Conservation (phyloP, 2,888 invertebrate species). For the Elgonia sp. region DNA sequence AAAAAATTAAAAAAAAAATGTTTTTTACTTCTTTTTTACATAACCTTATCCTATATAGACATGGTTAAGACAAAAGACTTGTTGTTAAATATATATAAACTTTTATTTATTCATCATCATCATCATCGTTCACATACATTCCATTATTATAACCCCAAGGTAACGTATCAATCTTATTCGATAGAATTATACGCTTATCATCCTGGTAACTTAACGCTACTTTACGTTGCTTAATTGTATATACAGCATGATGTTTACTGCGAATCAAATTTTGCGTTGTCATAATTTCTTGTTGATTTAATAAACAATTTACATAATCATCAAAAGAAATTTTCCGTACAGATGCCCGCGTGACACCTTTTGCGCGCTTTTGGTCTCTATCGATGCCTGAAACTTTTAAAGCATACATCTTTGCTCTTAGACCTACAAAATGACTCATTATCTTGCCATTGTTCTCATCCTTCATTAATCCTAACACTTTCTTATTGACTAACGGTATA, state of each 20-base stretch:
- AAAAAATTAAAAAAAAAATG: too few species aligned
- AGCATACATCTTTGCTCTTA: slow-evolving; percentile 72
- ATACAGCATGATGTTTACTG: slow-evolving; percentile 37
- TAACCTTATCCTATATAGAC: too few species aligned
- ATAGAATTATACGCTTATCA: slow-evolving; percentile 21
- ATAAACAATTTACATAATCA: slow-evolving; percentile 64
- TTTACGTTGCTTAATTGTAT: too few species aligned
- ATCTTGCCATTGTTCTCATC: slow-evolving; percentile 81
- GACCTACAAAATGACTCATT: slow-evolving; percentile 80
- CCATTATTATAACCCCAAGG: too few species aligned
- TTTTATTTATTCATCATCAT: slow-evolving; percentile 29
- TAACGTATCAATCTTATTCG: too few species aligned
- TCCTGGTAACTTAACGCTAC: too few species aligned
- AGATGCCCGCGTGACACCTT: slow-evolving; percentile 73
- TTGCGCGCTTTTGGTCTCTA: slow-evolving; percentile 74
- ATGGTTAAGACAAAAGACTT: too few species aligned
- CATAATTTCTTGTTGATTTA: not conserved
- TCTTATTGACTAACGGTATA: too few species aligned
- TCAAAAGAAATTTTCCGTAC: slow-evolving; percentile 63
- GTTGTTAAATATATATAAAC: too few species aligned
- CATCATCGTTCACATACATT: too few species aligned
- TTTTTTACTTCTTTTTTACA: too few species aligned
- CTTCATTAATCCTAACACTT: too few species aligned
- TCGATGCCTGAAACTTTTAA: slow-evolving; percentile 66
- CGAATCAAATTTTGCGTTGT: slow-evolving; percentile 47